Evolutionary conservation across 2,888 invertebrate species (phyloP), one percentile per base, ranked within the genome.

Genomic region (Diarsia rubi): DNA sequence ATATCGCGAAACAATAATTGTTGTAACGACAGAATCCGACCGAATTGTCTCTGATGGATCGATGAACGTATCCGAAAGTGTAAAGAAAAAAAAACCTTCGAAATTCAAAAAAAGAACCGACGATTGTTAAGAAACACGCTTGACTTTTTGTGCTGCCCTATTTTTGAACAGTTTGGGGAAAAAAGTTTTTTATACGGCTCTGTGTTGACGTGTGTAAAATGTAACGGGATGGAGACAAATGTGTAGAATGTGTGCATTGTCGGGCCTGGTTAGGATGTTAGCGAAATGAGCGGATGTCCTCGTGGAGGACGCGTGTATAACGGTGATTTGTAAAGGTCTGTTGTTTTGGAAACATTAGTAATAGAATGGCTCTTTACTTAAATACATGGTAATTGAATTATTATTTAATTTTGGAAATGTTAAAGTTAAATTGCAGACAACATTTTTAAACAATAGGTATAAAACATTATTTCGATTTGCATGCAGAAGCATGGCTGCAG

Each of bases 1-100:
- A 96, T 94, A 94, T 88, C 91, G 90, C 85, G 79, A 69, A 88
- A 86, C 90, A 89, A 88, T 95, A 96, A 96, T 96, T 96, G 96
- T 89, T 92, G 92, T 93, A 96, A 96, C 89, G 96, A 96, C 93
- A 94, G 95, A 92, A 90, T 89, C 89, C 88, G 85, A 86, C 92
- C 93, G 90, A 93, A 94, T 91, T 86, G 87, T 82, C 84, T 62
- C 88, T 94, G 94, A 95, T 92, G 89, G 92, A 95, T 95, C 88
- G 87, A 84, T 85, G 88, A 88, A 88, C 90, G 92, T 89, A 92
- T 62, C 73, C 80, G 52, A 81, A 92, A 78, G 57, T 75, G 79
- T 83, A 73, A 59, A 59, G 71, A 69, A 80, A 73, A 80, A 84
- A 87, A 92, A 90, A 76, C 9, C 31, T n/a, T n/a, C 45, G 68